Conservation (phyloP, 2,797 vertebrate genomes). For the Dendrocincla tyrannina region DNA sequence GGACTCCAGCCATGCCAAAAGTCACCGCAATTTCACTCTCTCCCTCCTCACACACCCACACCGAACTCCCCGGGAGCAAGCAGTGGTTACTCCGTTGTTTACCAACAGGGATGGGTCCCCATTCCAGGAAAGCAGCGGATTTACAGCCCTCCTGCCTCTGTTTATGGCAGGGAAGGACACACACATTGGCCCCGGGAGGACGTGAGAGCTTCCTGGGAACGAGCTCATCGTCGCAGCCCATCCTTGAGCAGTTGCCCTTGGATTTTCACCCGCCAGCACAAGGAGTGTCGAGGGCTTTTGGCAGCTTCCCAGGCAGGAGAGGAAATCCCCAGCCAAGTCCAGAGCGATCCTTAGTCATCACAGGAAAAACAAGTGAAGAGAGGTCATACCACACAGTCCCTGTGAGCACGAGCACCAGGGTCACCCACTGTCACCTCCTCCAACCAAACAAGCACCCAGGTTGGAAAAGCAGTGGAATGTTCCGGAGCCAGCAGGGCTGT, state of each 20-base stretch:
- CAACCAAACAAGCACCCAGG: neutral
- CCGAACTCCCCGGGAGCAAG: neutral
- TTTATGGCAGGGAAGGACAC: neutral
- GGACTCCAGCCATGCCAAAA: neutral
- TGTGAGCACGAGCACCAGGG: rapidly evolving
- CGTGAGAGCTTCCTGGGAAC: neutral
- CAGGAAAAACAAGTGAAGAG: neutral
- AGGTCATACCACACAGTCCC: neutral
- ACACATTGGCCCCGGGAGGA: rapidly evolving
- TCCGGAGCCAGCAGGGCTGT: neutral
- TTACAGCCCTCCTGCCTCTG: neutral
- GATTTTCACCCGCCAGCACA: neutral
- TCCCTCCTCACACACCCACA: neutral
- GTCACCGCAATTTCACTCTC: rapidly evolving
- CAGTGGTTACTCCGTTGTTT: neutral
- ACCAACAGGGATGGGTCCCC: neutral
- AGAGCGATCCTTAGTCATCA: neutral
- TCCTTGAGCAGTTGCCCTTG: neutral
- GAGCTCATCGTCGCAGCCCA: neutral
- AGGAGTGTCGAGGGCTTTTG: neutral
- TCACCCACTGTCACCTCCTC: neutral
- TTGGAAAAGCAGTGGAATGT: neutral
- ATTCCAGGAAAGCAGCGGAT: neutral
- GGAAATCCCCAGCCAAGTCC: neutral
- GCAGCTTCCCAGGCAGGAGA: neutral